A percentile compares a stretch with the other conserved stretches of the same genome.
Conservation (phyloP, 2,113 vertebrate species). For the Chrysemys picta region DNA sequence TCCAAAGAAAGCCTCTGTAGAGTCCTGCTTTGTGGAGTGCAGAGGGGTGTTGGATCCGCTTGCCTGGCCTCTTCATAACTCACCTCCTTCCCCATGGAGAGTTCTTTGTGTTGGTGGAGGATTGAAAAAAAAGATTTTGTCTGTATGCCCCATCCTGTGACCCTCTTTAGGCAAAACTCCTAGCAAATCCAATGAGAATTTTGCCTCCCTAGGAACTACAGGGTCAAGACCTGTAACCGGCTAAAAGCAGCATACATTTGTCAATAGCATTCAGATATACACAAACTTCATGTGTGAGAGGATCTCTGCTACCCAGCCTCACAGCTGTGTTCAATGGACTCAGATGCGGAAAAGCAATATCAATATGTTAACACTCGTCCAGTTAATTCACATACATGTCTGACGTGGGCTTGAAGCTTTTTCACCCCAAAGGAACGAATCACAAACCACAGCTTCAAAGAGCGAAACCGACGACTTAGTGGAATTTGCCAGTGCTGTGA, state of each 20-base stretch:
- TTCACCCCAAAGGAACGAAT: conserved; percentile 95
- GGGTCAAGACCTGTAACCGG: not conserved
- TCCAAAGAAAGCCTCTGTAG: not conserved
- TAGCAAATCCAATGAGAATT: not conserved
- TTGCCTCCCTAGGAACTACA: not conserved
- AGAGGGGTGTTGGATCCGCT: not conserved
- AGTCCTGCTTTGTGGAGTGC: not conserved
- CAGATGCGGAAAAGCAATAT: not conserved
- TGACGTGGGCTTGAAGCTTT: conserved; percentile 93
- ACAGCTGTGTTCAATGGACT: not conserved
- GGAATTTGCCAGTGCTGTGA: conserved; percentile 97
- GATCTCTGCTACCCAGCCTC: not conserved
- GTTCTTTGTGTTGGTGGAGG: not conserved
- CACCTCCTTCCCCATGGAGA: not conserved
- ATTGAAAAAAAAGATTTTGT: not conserved
- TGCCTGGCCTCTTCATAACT: not conserved
- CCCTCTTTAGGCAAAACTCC: not conserved
- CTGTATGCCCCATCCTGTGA: not conserved
- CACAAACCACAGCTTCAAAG: conserved; percentile 97
- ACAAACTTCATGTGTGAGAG: not conserved
- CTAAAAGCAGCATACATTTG: not conserved
- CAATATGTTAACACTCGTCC: accelerated
- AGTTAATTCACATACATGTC: conserved; percentile 84
- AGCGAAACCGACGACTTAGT: conserved; percentile 93
- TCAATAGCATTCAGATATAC: not conserved